Conservation (phyloP, 2,888 invertebrate species). For the Cistogaster globosa region DNA sequence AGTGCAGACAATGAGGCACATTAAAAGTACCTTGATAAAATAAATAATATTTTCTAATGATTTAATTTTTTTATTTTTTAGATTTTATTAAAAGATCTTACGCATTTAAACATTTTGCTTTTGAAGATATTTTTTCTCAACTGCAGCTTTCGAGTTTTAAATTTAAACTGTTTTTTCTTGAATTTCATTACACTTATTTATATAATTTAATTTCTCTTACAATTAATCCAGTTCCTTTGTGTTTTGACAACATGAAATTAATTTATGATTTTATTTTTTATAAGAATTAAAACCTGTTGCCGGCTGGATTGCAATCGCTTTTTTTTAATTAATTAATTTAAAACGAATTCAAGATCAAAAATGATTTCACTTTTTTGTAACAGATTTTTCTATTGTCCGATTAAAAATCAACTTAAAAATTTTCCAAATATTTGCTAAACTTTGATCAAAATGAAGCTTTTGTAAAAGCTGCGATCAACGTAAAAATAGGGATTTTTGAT, state of each 20-base stretch:
- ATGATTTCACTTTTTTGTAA: not conserved
- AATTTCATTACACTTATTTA: slow-evolving; percentile 44
- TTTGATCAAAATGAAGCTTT: too few species aligned
- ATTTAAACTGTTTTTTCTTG: slow-evolving; percentile 45
- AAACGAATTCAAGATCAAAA: not conserved
- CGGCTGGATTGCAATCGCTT: slow-evolving; percentile 7
- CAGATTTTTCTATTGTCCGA: not conserved
- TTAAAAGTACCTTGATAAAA: slow-evolving; percentile 70
- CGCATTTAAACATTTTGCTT: slow-evolving; percentile 75
- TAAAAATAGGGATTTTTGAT: too few species aligned
- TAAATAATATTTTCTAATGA: slow-evolving; percentile 1
- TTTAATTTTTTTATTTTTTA: not conserved
- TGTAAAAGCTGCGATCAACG: too few species aligned
- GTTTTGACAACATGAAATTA: slow-evolving; percentile 1
- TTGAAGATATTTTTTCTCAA: not conserved
- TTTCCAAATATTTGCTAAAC: not conserved
- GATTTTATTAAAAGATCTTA: slow-evolving; percentile 69
- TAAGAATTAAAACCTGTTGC: slow-evolving; percentile 24
- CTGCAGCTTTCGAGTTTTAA: slow-evolving; percentile 17
- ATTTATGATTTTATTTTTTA: slow-evolving; percentile 1
- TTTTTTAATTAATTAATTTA: slow-evolving; percentile 10
- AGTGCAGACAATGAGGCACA: slow-evolving; percentile 69
- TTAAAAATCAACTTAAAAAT: not conserved
- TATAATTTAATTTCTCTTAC: slow-evolving; percentile 37
- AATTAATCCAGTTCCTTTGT: slow-evolving; percentile 29